Conservation (phyloP, 2,113 vertebrate species). For the Eidolon helvum region DNA sequence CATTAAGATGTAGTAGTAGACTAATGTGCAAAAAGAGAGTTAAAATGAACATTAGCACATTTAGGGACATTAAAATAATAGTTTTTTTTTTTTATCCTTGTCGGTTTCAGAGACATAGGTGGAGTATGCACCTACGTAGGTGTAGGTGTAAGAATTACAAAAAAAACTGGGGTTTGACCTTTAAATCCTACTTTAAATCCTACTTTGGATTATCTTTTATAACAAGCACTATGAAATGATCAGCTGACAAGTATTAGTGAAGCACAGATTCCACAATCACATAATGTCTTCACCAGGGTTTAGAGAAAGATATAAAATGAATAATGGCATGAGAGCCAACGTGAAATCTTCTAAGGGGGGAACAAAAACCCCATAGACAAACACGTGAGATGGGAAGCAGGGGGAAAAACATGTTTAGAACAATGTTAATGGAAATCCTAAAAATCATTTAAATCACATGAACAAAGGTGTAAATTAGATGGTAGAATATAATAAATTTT, state of each 20-base stretch:
- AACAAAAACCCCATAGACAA: background rate
- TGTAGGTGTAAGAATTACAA: background rate
- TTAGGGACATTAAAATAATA: background rate
- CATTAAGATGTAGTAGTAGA: background rate
- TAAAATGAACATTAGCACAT: background rate
- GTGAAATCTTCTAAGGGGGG: background rate
- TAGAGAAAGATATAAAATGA: background rate
- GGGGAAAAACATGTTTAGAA: background rate
- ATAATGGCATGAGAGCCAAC: background rate
- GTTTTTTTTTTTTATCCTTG: background rate
- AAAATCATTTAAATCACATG: background rate
- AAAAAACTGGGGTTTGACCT: background rate
- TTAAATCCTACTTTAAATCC: background rate
- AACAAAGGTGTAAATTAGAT: background rate
- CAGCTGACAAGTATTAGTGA: background rate
- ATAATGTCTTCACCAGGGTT: background rate
- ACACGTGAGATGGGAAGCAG: background rate
- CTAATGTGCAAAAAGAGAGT: background rate
- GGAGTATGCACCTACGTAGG: background rate
- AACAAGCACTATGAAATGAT: background rate
- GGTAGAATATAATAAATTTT: background rate
- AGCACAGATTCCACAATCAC: background rate
- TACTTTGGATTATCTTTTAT: background rate
- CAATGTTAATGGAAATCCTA: conserved; percentile 23
- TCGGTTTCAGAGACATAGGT: background rate